Evolutionary conservation across 92 coral and sea anemone species (phyloP), one percentile per base, ranked within the genome.

Genomic region (Phenganax marumi): DNA sequence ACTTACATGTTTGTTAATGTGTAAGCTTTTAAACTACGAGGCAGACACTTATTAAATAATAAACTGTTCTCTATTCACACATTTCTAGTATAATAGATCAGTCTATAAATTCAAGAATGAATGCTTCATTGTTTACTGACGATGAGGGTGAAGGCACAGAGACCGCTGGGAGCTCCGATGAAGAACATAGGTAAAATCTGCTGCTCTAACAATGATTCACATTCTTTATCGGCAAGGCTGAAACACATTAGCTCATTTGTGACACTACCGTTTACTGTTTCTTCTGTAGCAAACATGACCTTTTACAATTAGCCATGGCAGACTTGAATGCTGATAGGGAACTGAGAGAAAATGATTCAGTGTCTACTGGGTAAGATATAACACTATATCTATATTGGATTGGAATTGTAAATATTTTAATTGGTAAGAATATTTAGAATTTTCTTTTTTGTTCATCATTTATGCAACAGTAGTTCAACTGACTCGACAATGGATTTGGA

Each of bases 291-390:
- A 26, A 68, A 68, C 73, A 68, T 24, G 48, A 68, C 26, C 73
- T 68, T 68, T 68, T 47, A 68, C 73, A 68, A 8, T 24, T 22
- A 43, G 73, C 73, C 73, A 68, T 68, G 18, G 73, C 10, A 24
- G 73, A 68, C 39, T 47, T 68, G 73, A 68, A 68, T 68, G 73
- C 73, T 68, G 73, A 68, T 43, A 68, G 73, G 24, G 50, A 13
- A 13, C 73, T 68, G 12, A 47, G 50, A 68, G 73, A 68, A 68
- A 10, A 19, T 68, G 73, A 68, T 68, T 68, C 50, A 68, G 48
- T n/a, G 24, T 26, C 18, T 68, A 43, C 16, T 68, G 73, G 73
- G 73, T 68, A 68, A 68, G 73, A 68, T 68, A 68, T n/a, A n/a
- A n/a, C n/a, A n/a, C n/a, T n/a, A n/a, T n/a, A n/a, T n/a, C n/a